Evolutionary conservation across 2,113 vertebrate species (phyloP).

Genomic region (Pristiophorus japonicus): DNA sequence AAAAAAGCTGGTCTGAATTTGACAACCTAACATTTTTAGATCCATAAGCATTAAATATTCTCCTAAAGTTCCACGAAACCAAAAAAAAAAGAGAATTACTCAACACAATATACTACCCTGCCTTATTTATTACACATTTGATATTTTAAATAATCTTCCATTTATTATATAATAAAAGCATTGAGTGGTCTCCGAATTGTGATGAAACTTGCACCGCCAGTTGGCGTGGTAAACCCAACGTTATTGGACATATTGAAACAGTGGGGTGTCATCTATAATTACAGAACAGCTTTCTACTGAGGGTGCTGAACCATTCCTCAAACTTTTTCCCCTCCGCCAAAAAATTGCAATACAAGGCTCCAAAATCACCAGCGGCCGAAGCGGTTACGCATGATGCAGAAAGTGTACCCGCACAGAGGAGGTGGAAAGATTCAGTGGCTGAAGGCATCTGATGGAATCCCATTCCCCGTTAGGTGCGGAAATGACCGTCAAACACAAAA

Average conservation of each 20-base stretch:
- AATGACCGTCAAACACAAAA: neutral
- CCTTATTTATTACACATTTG: neutral
- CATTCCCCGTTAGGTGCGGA: neutral
- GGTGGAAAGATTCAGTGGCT: neutral
- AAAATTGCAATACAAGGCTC: neutral
- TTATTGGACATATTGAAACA: too few species aligned
- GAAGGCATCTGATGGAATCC: neutral
- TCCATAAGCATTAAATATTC: too few species aligned
- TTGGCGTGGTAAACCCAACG: too few species aligned
- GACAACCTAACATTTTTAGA: too few species aligned
- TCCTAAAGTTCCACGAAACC: neutral
- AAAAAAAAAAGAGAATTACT: neutral
- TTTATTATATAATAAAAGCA: too few species aligned
- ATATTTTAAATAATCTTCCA: too few species aligned
- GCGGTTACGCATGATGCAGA: neutral
- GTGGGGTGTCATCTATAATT: too few species aligned
- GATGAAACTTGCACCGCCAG: too few species aligned
- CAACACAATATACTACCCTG: neutral
- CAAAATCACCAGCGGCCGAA: too few species aligned
- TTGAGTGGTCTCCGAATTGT: too few species aligned
- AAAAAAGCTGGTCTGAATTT: neutral
- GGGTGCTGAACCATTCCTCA: too few species aligned
- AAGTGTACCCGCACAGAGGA: neutral
- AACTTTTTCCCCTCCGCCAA: neutral
- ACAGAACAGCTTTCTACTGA: too few species aligned